Evolutionary conservation across 2,113 vertebrate species (phyloP).

Genomic region (Platysteira castanea): DNA sequence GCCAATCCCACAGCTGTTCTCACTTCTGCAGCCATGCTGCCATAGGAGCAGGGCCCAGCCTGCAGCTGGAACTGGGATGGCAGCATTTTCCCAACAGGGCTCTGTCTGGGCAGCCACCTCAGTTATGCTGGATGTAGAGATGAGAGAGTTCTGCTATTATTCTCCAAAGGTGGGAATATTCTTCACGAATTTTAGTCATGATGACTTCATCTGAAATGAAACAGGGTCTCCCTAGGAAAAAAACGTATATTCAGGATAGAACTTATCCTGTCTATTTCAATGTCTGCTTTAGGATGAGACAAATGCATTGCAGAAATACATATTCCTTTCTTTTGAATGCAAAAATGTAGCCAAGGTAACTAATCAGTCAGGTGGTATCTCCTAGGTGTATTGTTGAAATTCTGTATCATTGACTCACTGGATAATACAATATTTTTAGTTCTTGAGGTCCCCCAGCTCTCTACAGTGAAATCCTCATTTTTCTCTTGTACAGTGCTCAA

Average conservation of each 20-base stretch:
- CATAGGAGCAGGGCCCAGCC: background rate
- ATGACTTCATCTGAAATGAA: background rate
- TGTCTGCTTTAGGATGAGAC: background rate
- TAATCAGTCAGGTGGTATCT: background rate
- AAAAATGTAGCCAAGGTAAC: background rate
- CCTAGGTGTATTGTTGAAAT: background rate
- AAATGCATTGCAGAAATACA: background rate
- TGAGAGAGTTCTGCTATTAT: background rate
- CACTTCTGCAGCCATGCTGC: background rate
- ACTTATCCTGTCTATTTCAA: background rate
- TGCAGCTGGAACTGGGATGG: background rate
- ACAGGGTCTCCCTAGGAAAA: background rate
- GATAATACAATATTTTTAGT: background rate
- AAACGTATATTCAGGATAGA: background rate
- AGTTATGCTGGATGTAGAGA: too few relatives aligned
- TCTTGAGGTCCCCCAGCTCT: background rate
- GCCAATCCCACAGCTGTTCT: background rate
- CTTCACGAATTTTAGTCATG: background rate
- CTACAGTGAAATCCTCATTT: fast-evolving
- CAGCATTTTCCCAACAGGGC: background rate
- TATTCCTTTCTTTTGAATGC: background rate
- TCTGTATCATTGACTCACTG: background rate
- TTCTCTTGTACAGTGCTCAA: background rate
- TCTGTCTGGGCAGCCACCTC: background rate
- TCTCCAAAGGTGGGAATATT: background rate